Conservation (phyloP, 2,797 vertebrate species). For the Rachycentron canadum region DNA sequence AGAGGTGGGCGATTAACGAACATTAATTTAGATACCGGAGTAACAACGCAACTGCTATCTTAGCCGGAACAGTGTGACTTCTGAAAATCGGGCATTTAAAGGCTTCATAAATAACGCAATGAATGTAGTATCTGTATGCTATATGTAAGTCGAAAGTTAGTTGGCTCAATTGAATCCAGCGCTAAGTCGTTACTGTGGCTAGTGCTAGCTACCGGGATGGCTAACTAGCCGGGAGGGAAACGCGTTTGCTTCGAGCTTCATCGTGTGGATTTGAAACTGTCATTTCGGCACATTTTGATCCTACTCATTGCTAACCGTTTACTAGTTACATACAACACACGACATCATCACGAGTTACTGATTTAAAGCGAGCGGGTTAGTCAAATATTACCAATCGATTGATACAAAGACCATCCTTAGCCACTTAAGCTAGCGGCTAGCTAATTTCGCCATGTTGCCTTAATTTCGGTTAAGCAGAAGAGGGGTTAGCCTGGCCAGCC, state of each 20-base stretch:
- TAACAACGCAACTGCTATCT: too few relatives aligned
- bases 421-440: slow-evolving; percentile 55
- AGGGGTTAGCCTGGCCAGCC: slow-evolving; percentile 45
- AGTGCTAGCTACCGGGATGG: slow-evolving; percentile 11
- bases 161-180: background rate
- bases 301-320: fast-evolving
- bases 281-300: fast-evolving
- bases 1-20: background rate
- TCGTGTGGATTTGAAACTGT: background rate
- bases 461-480: slow-evolving; percentile 48
- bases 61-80: fast-evolving
- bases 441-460: slow-evolving; percentile 81
- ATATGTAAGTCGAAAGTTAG: background rate
- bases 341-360: fast-evolving
- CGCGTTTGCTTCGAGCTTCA: slow-evolving; percentile 32
- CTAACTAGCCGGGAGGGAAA: slow-evolving; percentile 33
- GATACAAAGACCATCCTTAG: slow-evolving; percentile 29
- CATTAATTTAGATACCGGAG: background rate
- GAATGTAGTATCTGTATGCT: too few relatives aligned
- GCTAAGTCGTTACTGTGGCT: background rate
- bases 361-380: fast-evolving
- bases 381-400: background rate
- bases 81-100: background rate
- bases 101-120: background rate
- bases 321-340: fast-evolving